These are phyloP conservation scores for Hystrix cristata DNA, from an alignment of 2,113 vertebrate species.

Conservation along the genomic window DNA sequence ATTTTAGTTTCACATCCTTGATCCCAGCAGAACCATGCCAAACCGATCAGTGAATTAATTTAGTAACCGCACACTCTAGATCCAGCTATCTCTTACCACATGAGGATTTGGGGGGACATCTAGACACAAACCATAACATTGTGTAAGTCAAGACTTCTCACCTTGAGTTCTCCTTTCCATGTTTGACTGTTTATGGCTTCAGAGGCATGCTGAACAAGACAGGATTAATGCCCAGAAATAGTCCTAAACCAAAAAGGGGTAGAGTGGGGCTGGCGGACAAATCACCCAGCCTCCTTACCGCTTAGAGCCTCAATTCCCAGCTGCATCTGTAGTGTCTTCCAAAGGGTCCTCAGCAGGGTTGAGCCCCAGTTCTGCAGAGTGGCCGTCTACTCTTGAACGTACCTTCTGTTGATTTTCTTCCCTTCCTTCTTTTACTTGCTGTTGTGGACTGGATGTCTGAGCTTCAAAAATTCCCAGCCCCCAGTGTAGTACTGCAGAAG, in stretches of 20 bases:
- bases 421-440: neutral
- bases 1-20: no score
- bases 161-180: neutral
- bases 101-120: no score
- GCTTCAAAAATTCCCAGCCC: neutral
- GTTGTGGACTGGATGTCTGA: neutral
- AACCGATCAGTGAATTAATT: no score
- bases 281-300: neutral
- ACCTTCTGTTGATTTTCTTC: neutral
- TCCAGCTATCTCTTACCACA: no score
- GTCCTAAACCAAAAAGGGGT: neutral
- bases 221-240: neutral
- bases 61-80: no score
- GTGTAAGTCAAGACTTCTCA: neutral
- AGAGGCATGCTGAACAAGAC: neutral
- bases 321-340: neutral
- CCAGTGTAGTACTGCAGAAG: neutral
- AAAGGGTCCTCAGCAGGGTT: neutral
- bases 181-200: slow-evolving; percentile 48
- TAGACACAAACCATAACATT: no score
- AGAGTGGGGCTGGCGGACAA: neutral
- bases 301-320: neutral
- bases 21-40: no score
- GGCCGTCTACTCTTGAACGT: neutral
- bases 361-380: neutral